Evolutionary conservation across 2,888 invertebrate genomes (phyloP), one percentile per base, ranked within the genome.

Genomic region (Steinernema carpocapsae): DNA sequence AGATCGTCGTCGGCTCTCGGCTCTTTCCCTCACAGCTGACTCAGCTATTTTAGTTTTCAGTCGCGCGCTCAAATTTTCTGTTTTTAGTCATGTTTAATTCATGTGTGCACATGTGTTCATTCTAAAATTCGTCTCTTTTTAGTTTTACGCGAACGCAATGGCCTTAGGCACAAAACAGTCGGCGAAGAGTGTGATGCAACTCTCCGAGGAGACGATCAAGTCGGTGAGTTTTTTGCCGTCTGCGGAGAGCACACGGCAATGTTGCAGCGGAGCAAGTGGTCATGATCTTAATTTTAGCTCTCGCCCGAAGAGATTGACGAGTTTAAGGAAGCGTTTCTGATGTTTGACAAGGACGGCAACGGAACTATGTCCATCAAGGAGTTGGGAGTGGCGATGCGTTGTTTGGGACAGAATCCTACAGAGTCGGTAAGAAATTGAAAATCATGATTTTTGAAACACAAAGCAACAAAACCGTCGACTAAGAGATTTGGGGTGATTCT

Each of bases 361-460:
- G 87, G 87, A 26, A 87, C 86, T n/a, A 87, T 87, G 43, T 85
- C 86, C 29, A 87, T 86, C 4, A 87, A 87, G 73, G 87, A 87
- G 76, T 81, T 87, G 80, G 87, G 87, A 70, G 85, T 87, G n/a
- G 87, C 87, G 19, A 87, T 87, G 87, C 79, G 87, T 19, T 83
- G 82, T 45, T 78, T 87, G 29, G 87, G 87, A n/a, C 87, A 87
- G 80, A 87, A 87, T 72, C 87, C 87, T 14, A 86, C 86, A 0
- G 86, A 86, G 74, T 84, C 86, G 75, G 82, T 82, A 32, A 48
- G 77, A n/a, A n/a, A n/a, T 42, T 32, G 37, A 37, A 26, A 37
- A 37, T 37, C n/a, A n/a, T n/a, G n/a, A n/a, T n/a, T n/a, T n/a
- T n/a, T n/a, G n/a, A n/a, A n/a, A n/a, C n/a, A n/a, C n/a, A n/a